Conservation (phyloP, 2,113 vertebrate species). For the Macquaria ambigua region DNA sequence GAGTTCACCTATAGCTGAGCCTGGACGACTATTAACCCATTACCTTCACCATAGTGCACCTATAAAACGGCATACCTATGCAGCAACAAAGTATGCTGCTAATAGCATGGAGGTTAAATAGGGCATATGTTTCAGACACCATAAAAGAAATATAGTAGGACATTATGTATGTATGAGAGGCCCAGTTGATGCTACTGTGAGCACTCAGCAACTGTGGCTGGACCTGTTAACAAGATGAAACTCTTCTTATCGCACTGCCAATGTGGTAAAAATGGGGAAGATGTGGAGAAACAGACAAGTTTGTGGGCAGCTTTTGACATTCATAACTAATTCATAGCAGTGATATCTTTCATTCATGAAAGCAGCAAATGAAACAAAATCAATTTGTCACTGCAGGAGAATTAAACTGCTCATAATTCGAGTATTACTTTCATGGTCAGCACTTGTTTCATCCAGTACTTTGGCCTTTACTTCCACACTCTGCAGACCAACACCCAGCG, state of each 20-base stretch:
- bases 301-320: not conserved
- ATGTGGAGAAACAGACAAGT: constrained; percentile 4
- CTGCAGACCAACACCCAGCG: not conserved
- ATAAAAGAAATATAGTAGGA: constrained; percentile 14
- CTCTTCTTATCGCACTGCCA: not conserved
- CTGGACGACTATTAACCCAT: constrained; percentile 67
- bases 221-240: not conserved
- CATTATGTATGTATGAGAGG: constrained; percentile 45
- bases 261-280: constrained; percentile 4
- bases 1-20: constrained; percentile 55
- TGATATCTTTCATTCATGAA: not conserved
- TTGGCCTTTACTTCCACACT: constrained; percentile 6
- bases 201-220: constrained; percentile 12
- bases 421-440: constrained; percentile 13
- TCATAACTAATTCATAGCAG: not conserved
- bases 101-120: constrained; percentile 55
- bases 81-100: constrained; percentile 31
- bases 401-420: not conserved
- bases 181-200: not conserved
- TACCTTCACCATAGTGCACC: constrained; percentile 36
- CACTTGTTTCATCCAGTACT: constrained; percentile 19
- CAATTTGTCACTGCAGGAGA: not conserved
- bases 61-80: constrained; percentile 44
- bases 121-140: constrained; percentile 33
- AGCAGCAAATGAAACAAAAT: constrained; percentile 7